These are phyloP conservation scores for Epizoanthus rinbou DNA, from an alignment of 92 coral and sea anemone species.

Conservation along the genomic window DNA sequence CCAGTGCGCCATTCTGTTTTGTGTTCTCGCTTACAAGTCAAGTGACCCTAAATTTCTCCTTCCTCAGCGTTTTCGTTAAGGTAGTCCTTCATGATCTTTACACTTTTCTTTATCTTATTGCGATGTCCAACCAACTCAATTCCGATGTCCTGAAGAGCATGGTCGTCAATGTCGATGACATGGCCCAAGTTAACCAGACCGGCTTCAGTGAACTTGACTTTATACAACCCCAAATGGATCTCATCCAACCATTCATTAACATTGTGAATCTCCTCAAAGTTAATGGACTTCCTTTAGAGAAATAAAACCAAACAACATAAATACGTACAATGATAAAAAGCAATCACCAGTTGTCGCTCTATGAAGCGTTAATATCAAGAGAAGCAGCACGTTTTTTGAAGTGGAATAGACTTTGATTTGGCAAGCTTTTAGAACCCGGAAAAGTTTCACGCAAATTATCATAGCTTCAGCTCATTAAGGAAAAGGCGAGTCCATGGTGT, in stretches of 20 bases:
- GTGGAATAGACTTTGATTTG: neutral
- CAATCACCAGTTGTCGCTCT: neutral
- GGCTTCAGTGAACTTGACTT: slow-evolving; percentile 15
- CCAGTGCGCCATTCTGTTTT: too few species aligned
- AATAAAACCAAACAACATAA: neutral
- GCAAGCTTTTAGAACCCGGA: neutral
- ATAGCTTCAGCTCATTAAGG: too few species aligned
- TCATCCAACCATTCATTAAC: slow-evolving; percentile 34
- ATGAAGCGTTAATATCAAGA: neutral
- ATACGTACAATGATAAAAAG: neutral
- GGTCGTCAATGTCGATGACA: slow-evolving; percentile 36
- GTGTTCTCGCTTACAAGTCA: neutral
- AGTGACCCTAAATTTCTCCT: slow-evolving; percentile 33
- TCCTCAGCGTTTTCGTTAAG: slow-evolving; percentile 35
- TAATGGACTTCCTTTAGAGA: neutral
- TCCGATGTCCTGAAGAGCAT: slow-evolving; percentile 24
- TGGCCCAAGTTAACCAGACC: slow-evolving; percentile 42
- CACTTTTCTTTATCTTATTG: slow-evolving; percentile 36
- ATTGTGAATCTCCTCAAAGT: slow-evolving; percentile 31
- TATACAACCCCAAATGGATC: slow-evolving; percentile 34
- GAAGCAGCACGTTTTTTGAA: neutral
- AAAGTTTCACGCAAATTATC: too few species aligned
- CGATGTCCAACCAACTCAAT: slow-evolving; percentile 35
- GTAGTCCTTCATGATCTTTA: slow-evolving; percentile 24
- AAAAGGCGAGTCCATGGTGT: too few species aligned